Conservation (phyloP, 2,888 invertebrate genomes). For the Apantesis nais region DNA sequence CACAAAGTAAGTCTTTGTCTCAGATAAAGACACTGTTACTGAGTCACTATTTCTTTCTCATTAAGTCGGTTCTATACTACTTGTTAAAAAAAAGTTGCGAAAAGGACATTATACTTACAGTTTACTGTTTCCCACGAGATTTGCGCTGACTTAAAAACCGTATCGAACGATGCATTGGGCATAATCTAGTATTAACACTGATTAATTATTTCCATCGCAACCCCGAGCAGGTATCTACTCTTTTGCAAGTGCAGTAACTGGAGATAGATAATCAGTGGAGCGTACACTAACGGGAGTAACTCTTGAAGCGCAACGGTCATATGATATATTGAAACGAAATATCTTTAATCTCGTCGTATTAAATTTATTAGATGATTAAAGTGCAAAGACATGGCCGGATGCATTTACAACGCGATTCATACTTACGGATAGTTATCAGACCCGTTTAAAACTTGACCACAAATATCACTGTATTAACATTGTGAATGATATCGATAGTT, state of each 20-base stretch:
- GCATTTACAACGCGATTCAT: conserved; percentile 28
- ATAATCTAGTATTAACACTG: background rate
- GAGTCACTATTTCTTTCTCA: background rate
- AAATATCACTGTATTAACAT: background rate
- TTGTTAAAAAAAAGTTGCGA: background rate
- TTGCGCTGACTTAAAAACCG: background rate
- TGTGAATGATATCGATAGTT: background rate
- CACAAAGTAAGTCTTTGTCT: background rate
- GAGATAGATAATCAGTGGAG: conserved; percentile 72
- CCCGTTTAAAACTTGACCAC: background rate
- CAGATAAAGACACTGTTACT: background rate
- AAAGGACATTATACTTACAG: background rate
- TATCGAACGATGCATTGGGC: background rate
- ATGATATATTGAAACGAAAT: conserved; percentile 72
- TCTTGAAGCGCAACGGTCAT: conserved; percentile 73
- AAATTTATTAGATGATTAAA: conserved; percentile 37
- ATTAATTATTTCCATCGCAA: conserved; percentile 32
- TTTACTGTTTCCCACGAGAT: background rate
- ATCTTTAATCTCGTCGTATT: conserved; percentile 53
- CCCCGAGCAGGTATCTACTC: conserved; percentile 24
- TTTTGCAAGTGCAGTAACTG: conserved; percentile 61
- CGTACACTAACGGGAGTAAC: conserved; percentile 78
- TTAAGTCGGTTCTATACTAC: background rate
- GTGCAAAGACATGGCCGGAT: conserved; percentile 15
- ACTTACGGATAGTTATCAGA: background rate